Base-by-base conservation (phyloP, 2,797 vertebrate genomes). In the Oceanodroma leucorhoa region DNA sequence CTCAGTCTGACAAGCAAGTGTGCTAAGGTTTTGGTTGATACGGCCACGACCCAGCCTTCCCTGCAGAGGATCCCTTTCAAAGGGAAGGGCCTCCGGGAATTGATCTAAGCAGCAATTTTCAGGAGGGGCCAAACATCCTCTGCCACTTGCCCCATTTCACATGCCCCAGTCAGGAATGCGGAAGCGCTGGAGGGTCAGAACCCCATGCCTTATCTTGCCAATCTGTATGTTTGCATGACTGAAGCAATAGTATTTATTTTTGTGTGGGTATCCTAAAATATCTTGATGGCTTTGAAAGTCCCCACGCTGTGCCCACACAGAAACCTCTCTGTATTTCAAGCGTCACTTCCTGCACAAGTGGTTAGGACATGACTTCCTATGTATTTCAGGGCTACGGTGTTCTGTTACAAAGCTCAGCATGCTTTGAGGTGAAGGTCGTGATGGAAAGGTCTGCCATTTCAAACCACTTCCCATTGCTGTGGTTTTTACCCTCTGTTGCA, bases 401-500 rank as follows among this genome's bases (percentile, higher is more conserved):
- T 72, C 40, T 67, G 19, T 70, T 64, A 50, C 58, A 48, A 62
- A 96, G 84, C 34, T 94, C 87, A 84, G 96, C 94, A 70, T 93
- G 94, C 94, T 94, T 85, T 83, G 57, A 92, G 65, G 32, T 87
- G 65, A 84, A 91, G 89, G 88, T 89, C 8, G 5, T 94, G 89
- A 72, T 14, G 6, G 78, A 83, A 93, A 82, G 58, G 90, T 94
- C 87, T 94, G 84, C 78, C 87, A 97, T 96, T 95, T 97, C 96
- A 97, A 95, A 96, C 98, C 92, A 95, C 96, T 87, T 61, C 48
- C 79, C 50, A 78, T 17, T 80, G 40, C 96, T 88, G 73, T 76
- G 22, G 95, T 91, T 96, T 89, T 82, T 97, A 96, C 98, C 98
- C 97, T 98, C 98, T 99, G 95, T 99, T 99, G 92, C 99, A 99